A percentile compares a stretch with the other conserved stretches of the same genome.
These are phyloP conservation scores for Disparrhopalites patrizii DNA, from an alignment of 2,888 invertebrate genomes.

Conservation along the genomic window DNA sequence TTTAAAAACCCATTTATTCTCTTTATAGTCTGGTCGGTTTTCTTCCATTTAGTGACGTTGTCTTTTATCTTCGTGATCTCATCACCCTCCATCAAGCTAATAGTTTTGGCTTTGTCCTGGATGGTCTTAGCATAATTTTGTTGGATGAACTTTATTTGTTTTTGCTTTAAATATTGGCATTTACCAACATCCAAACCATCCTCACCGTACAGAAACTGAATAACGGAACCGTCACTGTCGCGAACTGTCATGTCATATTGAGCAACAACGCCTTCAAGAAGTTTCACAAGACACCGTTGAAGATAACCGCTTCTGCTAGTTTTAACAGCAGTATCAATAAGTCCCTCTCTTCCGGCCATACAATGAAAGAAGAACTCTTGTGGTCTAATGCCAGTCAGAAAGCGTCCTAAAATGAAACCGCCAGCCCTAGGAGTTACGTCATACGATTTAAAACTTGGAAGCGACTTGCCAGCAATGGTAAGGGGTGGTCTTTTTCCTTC, in stretches of 20 bases:
- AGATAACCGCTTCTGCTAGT: constrained; percentile 98
- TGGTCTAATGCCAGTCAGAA: constrained; percentile 96
- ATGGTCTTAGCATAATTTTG: constrained; percentile 67
- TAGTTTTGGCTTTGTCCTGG: not conserved
- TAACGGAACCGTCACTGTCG: constrained; percentile 86
- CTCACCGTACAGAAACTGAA: constrained; percentile 87
- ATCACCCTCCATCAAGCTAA: not conserved
- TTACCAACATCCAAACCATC: constrained; percentile 87
- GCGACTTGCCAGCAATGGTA: constrained; percentile 85
- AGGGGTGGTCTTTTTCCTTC: constrained; percentile 95
- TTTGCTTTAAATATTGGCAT: constrained; percentile 72
- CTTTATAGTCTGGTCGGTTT: constrained; percentile 47
- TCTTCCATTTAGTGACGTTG: constrained; percentile 32
- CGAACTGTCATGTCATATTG: constrained; percentile 93
- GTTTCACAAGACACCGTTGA: constrained; percentile 94
- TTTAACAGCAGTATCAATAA: constrained; percentile 99
- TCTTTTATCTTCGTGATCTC: not conserved
- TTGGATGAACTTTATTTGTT: constrained; percentile 75
- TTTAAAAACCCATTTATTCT: constrained; percentile 60
- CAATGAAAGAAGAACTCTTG: constrained; percentile 99
- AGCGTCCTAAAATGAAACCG: constrained; percentile 93
- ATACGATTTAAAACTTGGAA: constrained; percentile 87
- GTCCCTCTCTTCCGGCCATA: constrained; percentile 99
- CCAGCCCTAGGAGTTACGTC: constrained; percentile 88
- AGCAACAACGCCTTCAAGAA: constrained; percentile 90